A percentile compares a stretch with the other conserved stretches of the same genome.
Conservation (phyloP, 2,888 invertebrate genomes). For the Griposia aprilina region DNA sequence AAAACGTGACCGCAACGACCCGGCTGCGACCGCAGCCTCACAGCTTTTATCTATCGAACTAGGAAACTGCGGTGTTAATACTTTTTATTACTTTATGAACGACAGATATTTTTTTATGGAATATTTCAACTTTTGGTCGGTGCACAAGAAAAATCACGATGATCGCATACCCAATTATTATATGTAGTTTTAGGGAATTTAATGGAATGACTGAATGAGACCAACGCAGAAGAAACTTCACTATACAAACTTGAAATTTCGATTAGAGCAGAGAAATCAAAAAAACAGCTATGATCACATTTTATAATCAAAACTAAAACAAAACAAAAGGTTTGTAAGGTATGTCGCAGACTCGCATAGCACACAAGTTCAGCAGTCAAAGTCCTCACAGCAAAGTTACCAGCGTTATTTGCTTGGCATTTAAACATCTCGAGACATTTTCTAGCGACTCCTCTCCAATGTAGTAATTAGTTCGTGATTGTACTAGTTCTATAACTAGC, state of each 20-base stretch:
- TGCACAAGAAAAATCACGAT: conserved; percentile 28
- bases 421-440: conserved; percentile 28
- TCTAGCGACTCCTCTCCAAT: conserved; percentile 23
- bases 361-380: conserved; percentile 25
- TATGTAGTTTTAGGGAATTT: background rate
- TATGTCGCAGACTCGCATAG: background rate
- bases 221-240: conserved; percentile 2
- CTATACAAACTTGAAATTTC: conserved; percentile 3
- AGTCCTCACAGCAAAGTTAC: conserved; percentile 25
- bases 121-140: conserved; percentile 5
- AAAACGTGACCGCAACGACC: conserved; percentile 69
- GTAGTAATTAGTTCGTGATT: conserved; percentile 55
- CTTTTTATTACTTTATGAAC: conserved; percentile 58
- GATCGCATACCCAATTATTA: background rate
- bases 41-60: conserved; percentile 59
- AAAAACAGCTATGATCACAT: conserved; percentile 9
- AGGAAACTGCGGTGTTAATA: conserved; percentile 65
- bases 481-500: conserved; percentile 61
- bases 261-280: conserved; percentile 4
- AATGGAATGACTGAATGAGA: conserved; percentile 7
- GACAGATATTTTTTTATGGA: conserved; percentile 30
- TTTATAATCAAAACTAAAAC: conserved; percentile 36
- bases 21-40: conserved; percentile 45
- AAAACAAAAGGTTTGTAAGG: too few relatives aligned
- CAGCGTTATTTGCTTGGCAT: conserved; percentile 20